Conservation (phyloP, 2,888 invertebrate species). For the Drosophila robusta region DNA sequence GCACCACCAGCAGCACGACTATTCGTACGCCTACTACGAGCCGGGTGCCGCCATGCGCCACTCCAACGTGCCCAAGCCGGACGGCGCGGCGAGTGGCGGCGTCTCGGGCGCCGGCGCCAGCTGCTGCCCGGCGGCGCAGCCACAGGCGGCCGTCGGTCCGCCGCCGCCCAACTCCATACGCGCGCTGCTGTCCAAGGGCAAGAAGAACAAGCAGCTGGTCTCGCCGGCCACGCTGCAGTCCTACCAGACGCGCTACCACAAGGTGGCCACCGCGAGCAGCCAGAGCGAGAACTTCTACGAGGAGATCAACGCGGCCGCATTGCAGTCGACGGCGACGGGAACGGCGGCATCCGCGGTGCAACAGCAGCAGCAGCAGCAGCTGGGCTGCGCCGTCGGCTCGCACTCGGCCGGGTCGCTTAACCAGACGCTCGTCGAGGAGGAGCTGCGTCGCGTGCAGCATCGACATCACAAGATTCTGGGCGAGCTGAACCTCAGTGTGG, state of each 20-base stretch:
- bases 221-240: conserved; percentile 86
- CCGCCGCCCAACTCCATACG: conserved; percentile 84
- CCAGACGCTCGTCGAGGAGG: conserved; percentile 92
- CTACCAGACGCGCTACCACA: conserved; percentile 91
- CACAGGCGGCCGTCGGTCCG: conserved; percentile 61
- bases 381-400: conserved; percentile 72
- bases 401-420: conserved; percentile 89
- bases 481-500: conserved; percentile 94
- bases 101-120: conserved; percentile 16
- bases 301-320: conserved; percentile 79
- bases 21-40: conserved; percentile 94
- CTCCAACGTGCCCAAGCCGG: conserved; percentile 89
- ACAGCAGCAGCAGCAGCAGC: conserved; percentile 31
- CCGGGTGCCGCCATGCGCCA: conserved; percentile 88
- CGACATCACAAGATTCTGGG: conserved; percentile 93
- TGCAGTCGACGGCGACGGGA: conserved; percentile 40
- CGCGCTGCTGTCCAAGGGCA: conserved; percentile 84
- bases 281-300: conserved; percentile 79
- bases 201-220: conserved; percentile 83
- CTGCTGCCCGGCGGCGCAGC: conserved; percentile 25
- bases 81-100: conserved; percentile 1
- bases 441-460: conserved; percentile 93
- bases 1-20: conserved; percentile 86
- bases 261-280: conserved; percentile 28
- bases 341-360: not conserved